Base-by-base conservation (phyloP, 2,113 vertebrate species). In the Elephas maximus region DNA sequence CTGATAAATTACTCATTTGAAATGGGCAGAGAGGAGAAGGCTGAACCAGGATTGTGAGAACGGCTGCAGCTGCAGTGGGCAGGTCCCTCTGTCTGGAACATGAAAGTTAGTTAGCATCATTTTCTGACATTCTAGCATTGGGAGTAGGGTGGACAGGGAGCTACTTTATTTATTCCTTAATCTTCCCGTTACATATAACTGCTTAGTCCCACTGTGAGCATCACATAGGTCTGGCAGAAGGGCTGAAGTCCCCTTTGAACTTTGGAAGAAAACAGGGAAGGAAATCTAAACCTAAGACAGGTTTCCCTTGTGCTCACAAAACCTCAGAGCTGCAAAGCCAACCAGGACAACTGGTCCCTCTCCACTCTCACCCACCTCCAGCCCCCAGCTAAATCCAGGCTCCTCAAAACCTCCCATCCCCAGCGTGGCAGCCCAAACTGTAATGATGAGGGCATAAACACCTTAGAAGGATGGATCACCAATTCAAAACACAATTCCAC, bases 401-500 rank as follows among this genome's bases (percentile, higher is more conserved):
- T 53, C 21, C 33, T 94, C 88, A 84, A 4, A 24, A 71, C 82
- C 57, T 74, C 88, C 94, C 11, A 8, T 37, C 88, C 88, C 93
- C 93, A 84, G 41, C 41, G 67, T 48, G 74, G 96, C 88, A 92
- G 95, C 98, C 76, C 77, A 45, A 53, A 76, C 81, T 53, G 23
- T 48, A 57, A 93, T 80, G 53, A 73, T 18, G 62, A 98, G 97
- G 97, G 98, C 98, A 98, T 97, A 98, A 98, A 98, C 96, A 97
- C 95, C 95, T 98, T 96, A 96, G 89, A 69, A 96, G 95, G 95
- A 92, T 65, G 48, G 93, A 94, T 97, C 91, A 88, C 97, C 97
- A 91, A 98, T 98, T 97, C 93, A 94, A 97, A 98, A 97, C 98
- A 97, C 98, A 98, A 98, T 98, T 99, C 98, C 99, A 99, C 99